Base-by-base conservation (phyloP, 2,797 vertebrate species). In the Buceros bicornis region DNA sequence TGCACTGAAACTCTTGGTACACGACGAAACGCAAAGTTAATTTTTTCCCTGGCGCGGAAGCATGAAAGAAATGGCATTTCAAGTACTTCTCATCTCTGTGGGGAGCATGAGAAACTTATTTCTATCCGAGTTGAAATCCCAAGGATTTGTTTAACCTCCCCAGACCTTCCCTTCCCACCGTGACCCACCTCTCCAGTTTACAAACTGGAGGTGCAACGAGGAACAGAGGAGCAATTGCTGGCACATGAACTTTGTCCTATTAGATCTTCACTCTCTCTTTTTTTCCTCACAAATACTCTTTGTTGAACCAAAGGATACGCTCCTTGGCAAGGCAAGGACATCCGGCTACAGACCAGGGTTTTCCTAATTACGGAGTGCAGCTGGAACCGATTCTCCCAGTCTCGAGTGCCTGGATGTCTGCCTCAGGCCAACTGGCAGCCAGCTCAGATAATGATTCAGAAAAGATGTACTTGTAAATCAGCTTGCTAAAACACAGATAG, bases 261-360 rank as follows among this genome's bases (percentile, higher is more conserved):
- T 79, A 21, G 50, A 56, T 45, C 89, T 58, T 69, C 35, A 4
- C 62, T 37, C 42, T 17, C 57, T 42, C 2, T 12, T 19, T 72
- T 47, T 43, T 7, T 8, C 29, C 42, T 45, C 58, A 5, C 78
- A 51, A 80, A 12, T 11, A 7, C 51, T 66, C 76, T 90, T 84
- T 93, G 94, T 61, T 79, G 87, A 87, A 84, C 40, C 43, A 45
- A 84, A 76, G 2, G 69, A 89, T 81, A 4, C 0, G 0, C 73
- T 96, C 85, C 73, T 92, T 96, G 96, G 96, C 73, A 64, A 94
- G 64, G 95, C 83, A 37, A 96, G 96, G 80, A 95, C 93, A 95
- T 82, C 80, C 91, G 48, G 91, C 95, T 93, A 16, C 58, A 82
- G 94, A 81, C 69, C 89, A 93, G 91, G 95, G 91, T 79, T 95